Conservation (phyloP, 2,113 vertebrate genomes). For the Acinonyx jubatus region DNA sequence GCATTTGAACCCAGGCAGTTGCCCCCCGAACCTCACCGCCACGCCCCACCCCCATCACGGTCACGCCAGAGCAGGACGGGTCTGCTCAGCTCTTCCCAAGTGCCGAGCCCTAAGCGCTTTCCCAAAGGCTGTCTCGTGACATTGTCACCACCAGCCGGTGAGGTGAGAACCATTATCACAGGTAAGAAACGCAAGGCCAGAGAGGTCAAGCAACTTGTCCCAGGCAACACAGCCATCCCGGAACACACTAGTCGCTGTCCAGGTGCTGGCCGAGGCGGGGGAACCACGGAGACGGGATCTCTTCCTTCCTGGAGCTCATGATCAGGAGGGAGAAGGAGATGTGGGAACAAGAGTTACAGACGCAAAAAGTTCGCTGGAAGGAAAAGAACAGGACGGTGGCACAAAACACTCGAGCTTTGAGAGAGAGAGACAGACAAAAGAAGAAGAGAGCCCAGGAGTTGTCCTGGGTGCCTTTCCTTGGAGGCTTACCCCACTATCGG, state of each 20-base stretch:
- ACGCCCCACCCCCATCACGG: fast-evolving
- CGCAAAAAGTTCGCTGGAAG: not conserved
- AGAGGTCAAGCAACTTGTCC: not conserved
- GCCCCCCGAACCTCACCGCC: not conserved
- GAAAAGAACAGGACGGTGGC: not conserved
- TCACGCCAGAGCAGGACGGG: not conserved
- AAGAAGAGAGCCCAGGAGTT: not conserved
- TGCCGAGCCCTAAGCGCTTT: not conserved
- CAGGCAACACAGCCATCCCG: not conserved
- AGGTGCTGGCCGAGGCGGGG: not conserved
- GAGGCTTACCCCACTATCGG: too few relatives aligned
- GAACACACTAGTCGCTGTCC: not conserved
- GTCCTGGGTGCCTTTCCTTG: fast-evolving
- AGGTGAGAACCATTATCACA: not conserved
- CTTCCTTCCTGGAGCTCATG: not conserved
- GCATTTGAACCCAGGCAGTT: too few relatives aligned
- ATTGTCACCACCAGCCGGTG: not conserved
- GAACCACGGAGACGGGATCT: not conserved
- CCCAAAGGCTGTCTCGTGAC: not conserved
- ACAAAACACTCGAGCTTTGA: not conserved
- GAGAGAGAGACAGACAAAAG: not conserved
- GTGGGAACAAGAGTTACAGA: not conserved
- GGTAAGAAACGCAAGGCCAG: not conserved
- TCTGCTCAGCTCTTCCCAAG: not conserved
- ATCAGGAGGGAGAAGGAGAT: not conserved